Evolutionary conservation across 1,140 invertebrate species (phyloP), one percentile per base, ranked within the genome.

Genomic region (Monomorium pharaonis): DNA sequence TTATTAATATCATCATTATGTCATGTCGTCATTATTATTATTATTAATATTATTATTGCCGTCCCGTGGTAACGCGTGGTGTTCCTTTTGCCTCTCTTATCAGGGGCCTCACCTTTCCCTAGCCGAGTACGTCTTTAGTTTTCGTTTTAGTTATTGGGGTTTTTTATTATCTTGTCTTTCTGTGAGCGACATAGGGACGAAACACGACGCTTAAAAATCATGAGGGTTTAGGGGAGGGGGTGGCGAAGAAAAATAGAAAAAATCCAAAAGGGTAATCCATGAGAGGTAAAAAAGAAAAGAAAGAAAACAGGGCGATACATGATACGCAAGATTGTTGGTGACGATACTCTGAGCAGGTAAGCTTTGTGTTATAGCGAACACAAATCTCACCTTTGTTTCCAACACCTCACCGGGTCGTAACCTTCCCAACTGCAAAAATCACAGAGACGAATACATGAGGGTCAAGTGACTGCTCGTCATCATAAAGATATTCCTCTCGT

Each of bases 361-460:
- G 96, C 95, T 96, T 96, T 96, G 96, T 96, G 96, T 96, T 95
- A 95, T 94, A 93, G 95, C 92, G 94, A 95, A 96, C 96, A 96
- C 96, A 96, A 96, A 96, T 96, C 96, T 97, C 97, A 97, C 97
- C 97, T 97, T 97, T 95, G 95, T 95, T 95, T 97, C 97, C 93
- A 97, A 96, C 94, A 97, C 96, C 95, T 97, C 97, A 95, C 97
- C 97, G 94, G 97, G 97, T 94, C 97, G 97, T 95, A 97, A 97
- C 95, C 96, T 97, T 96, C 96, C 96, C 96, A 94, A 95, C 96
- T 96, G 96, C 92, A 94, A 94, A 95, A 96, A 95, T 95, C 76
- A 88, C 89, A 93, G 84, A 93, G 84, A 91, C 91, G 90, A 92
- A 88, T 51, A 88, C 75, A 93, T 94, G 69, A 93, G 88, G 87